Base-by-base conservation (phyloP, 2,113 vertebrate species). In the Rhagologus leucostigma region DNA sequence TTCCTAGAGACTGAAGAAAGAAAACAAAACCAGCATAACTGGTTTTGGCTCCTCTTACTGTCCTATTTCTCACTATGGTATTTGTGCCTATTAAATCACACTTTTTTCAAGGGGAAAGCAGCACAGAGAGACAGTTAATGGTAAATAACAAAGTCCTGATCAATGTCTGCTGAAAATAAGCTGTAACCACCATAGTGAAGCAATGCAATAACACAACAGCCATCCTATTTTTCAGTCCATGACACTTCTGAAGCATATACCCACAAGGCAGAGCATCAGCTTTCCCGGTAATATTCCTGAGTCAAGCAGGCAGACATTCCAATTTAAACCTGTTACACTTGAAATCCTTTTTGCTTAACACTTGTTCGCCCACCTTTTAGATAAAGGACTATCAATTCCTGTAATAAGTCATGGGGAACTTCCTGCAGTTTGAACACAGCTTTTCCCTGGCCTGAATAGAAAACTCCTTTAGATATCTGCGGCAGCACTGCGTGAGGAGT, bases 311-410 rank as follows among this genome's bases (percentile, higher is more conserved):
- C 84, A 93, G 84, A 80, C 44, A 76, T 87, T 93, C 78, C 93
- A 94, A 91, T 88, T 95, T 96, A 85, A 94, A 73, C 47, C 0
- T 4, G 90, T 83, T 96, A 91, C 94, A 95, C 87, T 59, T 93
- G 92, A 96, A 88, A 88, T 88, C 76, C 35, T 56, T 91, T 96
- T 74, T 87, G 42, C 74, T 84, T 68, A 84, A 37, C 56, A 47
- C n/a, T 91, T 92, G 32, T 77, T 92, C 47, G 70, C 37, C 10
- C 46, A 79, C 55, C 52, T 87, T 93, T 82, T 78, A 76, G n/a
- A 82, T 95, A 53, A 30, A 89, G 47, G n/a, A 35, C 73, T 96
- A 63, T 76, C 88, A 88, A 63, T 88, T 90, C 71, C 63, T 67
- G 35, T n/a, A 92, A 24, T 21, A 94, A 83, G 47, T 84, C 67